Conservation (phyloP, 2,797 vertebrate genomes). For the Rhinella marina region DNA sequence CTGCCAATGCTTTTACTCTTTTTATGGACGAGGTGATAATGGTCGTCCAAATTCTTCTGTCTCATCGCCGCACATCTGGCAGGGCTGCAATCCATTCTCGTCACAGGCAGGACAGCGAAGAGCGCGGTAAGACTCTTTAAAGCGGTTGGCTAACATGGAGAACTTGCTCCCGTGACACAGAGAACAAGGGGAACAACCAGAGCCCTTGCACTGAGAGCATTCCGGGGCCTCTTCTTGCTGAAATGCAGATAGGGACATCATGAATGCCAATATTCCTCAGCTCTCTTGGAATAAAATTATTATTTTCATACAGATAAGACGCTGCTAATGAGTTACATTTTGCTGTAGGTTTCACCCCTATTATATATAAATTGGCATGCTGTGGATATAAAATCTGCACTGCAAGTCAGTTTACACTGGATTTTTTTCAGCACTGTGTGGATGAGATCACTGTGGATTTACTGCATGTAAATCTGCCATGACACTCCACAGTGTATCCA, state of each 20-base stretch:
- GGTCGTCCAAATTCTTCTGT: conserved; percentile 7
- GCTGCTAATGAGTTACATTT: too few relatives aligned
- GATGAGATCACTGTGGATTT: too few relatives aligned
- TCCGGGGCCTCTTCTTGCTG: conserved; percentile 65
- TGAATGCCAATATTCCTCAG: not conserved
- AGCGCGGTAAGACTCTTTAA: conserved; percentile 92
- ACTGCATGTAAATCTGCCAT: too few relatives aligned
- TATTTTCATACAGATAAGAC: too few relatives aligned
- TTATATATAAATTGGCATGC: too few relatives aligned
- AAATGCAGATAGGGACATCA: conserved; percentile 61
- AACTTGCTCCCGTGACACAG: conserved; percentile 98
- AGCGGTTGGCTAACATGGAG: conserved; percentile 96
- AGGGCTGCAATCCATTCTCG: conserved; percentile 87
- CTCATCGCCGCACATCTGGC: conserved; percentile 84
- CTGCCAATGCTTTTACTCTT: not conserved
- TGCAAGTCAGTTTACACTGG: too few relatives aligned
- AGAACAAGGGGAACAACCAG: conserved; percentile 89
- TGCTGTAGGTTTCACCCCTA: too few relatives aligned
- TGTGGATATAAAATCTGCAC: too few relatives aligned
- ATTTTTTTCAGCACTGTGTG: too few relatives aligned
- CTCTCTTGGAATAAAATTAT: not conserved
- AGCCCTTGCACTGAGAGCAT: conserved; percentile 89
- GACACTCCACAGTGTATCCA: too few relatives aligned
- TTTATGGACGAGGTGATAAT: conserved; percentile 21
- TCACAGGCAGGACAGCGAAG: conserved; percentile 92